Base-by-base conservation (phyloP, 2,797 vertebrate genomes). In the Scolopax rusticola region DNA sequence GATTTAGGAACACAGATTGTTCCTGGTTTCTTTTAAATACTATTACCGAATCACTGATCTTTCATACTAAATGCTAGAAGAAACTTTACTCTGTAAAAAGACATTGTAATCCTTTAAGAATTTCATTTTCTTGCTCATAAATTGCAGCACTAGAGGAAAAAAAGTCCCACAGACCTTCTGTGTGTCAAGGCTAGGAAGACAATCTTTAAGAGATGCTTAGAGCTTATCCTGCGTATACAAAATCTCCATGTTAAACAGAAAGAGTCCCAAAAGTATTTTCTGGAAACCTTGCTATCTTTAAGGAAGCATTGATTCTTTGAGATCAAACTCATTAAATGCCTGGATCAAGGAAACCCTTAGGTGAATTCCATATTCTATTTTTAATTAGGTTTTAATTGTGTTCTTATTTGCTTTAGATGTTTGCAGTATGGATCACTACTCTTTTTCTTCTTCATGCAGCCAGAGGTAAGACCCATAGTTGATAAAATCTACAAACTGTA, bases 381-480 rank as follows among this genome's bases (percentile, higher is more conserved):
- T 82, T 32, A 86, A 21, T 41, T 48, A 33, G 15, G 7, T 48
- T 65, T 82, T 7, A 69, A 86, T 11, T 53, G 10, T 63, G 12
- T 90, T 77, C 59, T 92, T 91, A 40, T 64, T 86, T 93, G 51
- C 32, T 95, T 78, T 57, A 97, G 96, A 95, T 97, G 95, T 64
- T 94, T 82, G 43, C 63, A 45, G 12, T 64, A 25, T 96, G 95
- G 96, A 95, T 96, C 43, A 27, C 43, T 57, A n/a, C 51, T 36
- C 38, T 97, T 69, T 36, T 87, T 45, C 92, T 97, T 86, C 93
- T 97, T 41, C 47, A 5, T 64, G 63, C 43, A 84, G 87, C 48
- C 63, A 84, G 40, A 93, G 96, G 96, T 97, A 88, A 95, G 96
- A 84, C 36, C 59, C 5, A 18, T 5, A 60, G 28, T 21, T 24